Evolutionary conservation across 2,888 invertebrate genomes (phyloP).

Genomic region (Dioctria rufipes): DNA sequence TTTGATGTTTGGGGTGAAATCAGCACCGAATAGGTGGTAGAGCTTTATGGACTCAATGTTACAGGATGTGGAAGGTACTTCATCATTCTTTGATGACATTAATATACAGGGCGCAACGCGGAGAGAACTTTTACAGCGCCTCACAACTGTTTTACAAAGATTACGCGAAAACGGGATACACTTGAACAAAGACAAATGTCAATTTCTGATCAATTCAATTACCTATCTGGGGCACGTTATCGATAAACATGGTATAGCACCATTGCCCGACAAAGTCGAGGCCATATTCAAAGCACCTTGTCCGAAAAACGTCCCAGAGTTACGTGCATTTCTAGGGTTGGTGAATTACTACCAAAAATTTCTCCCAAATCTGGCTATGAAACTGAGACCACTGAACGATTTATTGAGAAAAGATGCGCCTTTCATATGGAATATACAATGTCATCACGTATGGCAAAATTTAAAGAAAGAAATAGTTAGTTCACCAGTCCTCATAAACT

Average conservation of each 20-base stretch:
- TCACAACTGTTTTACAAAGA: too few species aligned
- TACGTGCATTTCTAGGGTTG: constrained; percentile 47
- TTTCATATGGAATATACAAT: constrained; percentile 63
- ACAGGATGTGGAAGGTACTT: background rate
- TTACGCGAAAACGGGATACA: too few species aligned
- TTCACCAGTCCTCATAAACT: constrained; percentile 60
- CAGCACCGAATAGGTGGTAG: background rate
- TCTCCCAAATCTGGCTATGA: constrained; percentile 57
- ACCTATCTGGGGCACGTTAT: constrained; percentile 63
- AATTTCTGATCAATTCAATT: constrained; percentile 61
- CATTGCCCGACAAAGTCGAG: constrained; percentile 61
- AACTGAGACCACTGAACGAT: constrained; percentile 53
- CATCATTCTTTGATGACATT: constrained; percentile 1
- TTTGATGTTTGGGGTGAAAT: background rate
- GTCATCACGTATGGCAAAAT: constrained; percentile 58
- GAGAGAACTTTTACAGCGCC: too few species aligned
- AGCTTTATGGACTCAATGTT: background rate
- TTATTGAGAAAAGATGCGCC: constrained; percentile 56
- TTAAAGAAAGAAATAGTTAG: constrained; percentile 62
- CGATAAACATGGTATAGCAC: constrained; percentile 62
- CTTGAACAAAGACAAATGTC: constrained; percentile 60
- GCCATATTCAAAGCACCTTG: constrained; percentile 61
- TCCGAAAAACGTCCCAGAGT: constrained; percentile 59
- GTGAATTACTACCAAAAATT: too few species aligned
- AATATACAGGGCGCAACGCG: too few species aligned